These are phyloP conservation scores for Pteria penguin DNA, from an alignment of 2,888 invertebrate genomes.

Conservation along the genomic window DNA sequence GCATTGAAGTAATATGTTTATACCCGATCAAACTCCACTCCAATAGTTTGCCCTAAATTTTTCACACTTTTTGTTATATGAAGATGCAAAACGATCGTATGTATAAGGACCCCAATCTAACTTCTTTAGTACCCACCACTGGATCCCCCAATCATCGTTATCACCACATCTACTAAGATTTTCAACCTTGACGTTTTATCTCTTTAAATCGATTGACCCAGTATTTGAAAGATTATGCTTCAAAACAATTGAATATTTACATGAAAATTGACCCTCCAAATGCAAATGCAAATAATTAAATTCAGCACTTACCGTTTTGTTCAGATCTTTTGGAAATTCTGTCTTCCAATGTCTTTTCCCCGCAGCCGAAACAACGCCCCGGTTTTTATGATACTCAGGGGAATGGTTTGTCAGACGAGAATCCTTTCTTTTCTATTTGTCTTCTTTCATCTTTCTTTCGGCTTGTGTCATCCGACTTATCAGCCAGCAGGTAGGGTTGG, in stretches of 20 bases:
- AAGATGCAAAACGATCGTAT: constrained; percentile 22
- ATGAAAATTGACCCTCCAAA: not conserved
- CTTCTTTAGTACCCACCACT: not conserved
- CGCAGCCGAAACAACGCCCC: too few species aligned
- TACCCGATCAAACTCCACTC: constrained; percentile 9
- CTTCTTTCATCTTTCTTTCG: too few species aligned
- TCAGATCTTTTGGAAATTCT: too few species aligned
- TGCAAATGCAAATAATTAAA: too few species aligned
- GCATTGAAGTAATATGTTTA: constrained; percentile 7
- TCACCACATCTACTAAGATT: constrained; percentile 13
- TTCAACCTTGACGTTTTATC: constrained; percentile 10
- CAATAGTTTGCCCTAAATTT: constrained; percentile 23
- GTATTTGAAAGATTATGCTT: not conserved
- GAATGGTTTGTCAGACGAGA: too few species aligned
- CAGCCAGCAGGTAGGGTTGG: too few species aligned
- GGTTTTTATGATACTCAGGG: too few species aligned
- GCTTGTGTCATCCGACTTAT: too few species aligned
- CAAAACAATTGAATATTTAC: not conserved
- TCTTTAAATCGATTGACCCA: constrained; percentile 21
- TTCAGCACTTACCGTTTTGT: too few species aligned
- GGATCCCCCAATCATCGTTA: constrained; percentile 29
- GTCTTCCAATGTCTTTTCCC: too few species aligned
- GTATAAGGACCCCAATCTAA: constrained; percentile 12
- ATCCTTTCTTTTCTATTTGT: too few species aligned
- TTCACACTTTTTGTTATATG: constrained; percentile 26